phyloP scores from a whole-genome alignment of 1,140 invertebrate species.

The Pteromalus puparum region DNA sequence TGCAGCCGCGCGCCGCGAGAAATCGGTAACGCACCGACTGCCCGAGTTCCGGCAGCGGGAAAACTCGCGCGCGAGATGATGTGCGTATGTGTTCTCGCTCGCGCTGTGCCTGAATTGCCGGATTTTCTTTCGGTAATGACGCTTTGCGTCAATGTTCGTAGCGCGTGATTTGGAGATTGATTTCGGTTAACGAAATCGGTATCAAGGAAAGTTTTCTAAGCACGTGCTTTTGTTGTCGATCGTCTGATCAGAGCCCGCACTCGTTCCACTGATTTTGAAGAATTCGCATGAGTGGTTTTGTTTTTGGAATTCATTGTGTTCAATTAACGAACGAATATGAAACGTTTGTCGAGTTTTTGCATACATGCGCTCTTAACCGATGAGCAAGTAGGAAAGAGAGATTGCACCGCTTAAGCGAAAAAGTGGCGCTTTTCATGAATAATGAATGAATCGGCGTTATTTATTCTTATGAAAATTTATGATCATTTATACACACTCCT shows the following conservation, averaged over 20 bases:
- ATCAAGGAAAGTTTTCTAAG: not conserved
- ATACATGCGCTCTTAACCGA: not conserved
- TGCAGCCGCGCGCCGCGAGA: slow-evolving; percentile 49
- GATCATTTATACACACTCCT: not conserved
- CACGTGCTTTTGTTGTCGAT: no score
- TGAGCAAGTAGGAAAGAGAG: slow-evolving; percentile 20
- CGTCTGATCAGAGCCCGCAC: no score
- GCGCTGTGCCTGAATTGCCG: not conserved
- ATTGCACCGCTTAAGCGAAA: not conserved
- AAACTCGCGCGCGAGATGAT: slow-evolving; percentile 16
- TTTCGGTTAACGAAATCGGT: not conserved
- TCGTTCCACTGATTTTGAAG: no score
- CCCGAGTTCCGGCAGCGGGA: slow-evolving; percentile 56
- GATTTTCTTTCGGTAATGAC: no score
- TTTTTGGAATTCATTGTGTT: not conserved
- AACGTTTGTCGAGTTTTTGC: not conserved
- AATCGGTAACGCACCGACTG: slow-evolving; percentile 61
- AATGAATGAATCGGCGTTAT: slow-evolving; percentile 9
- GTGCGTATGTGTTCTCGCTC: not conserved
- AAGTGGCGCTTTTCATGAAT: slow-evolving; percentile 11
- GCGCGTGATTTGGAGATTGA: not conserved
- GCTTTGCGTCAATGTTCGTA: no score
- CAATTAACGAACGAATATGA: no score
- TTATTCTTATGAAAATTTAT: not conserved
- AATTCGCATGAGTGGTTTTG: no score